These are phyloP conservation scores for Tetramorium parvispinum DNA, from an alignment of 1,140 invertebrate species.

Conservation along the genomic window DNA sequence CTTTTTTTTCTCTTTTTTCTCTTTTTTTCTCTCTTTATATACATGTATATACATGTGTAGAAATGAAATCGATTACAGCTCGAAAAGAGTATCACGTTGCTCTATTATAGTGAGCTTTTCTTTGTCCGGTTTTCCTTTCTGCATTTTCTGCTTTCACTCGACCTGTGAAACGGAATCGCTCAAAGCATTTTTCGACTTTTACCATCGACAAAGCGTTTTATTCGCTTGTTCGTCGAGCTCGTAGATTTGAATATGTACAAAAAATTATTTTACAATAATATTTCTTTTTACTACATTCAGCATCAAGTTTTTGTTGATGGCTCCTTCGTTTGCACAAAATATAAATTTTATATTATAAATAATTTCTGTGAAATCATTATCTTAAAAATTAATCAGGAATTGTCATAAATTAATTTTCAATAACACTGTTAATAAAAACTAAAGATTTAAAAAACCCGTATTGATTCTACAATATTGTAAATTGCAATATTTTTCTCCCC, in stretches of 20 bases:
- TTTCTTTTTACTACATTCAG: not conserved
- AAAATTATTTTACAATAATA: not conserved
- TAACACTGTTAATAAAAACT: not conserved
- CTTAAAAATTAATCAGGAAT: not conserved
- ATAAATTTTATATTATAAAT: not conserved
- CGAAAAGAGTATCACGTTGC: slow-evolving; percentile 31
- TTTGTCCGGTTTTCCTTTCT: slow-evolving; percentile 47
- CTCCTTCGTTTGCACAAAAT: not conserved
- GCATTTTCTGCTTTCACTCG: slow-evolving; percentile 31
- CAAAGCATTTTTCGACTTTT: slow-evolving; percentile 48
- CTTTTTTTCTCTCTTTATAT: not conserved
- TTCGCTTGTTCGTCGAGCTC: slow-evolving; percentile 4
- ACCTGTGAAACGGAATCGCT: slow-evolving; percentile 19
- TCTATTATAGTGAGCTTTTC: slow-evolving; percentile 50
- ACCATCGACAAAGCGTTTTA: slow-evolving; percentile 22
- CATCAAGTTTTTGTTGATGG: not conserved
- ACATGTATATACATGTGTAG: not conserved
- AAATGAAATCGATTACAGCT: slow-evolving; percentile 16
- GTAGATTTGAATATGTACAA: not conserved
- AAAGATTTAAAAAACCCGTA: not conserved
- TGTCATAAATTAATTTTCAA: not conserved
- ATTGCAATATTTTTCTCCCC: not conserved
- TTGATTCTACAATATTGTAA: not conserved
- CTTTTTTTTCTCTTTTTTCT: too few species aligned
- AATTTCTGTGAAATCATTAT: not conserved